Base-by-base conservation (phyloP, 1,140 invertebrate species). In the Drosophila oshimai region DNA sequence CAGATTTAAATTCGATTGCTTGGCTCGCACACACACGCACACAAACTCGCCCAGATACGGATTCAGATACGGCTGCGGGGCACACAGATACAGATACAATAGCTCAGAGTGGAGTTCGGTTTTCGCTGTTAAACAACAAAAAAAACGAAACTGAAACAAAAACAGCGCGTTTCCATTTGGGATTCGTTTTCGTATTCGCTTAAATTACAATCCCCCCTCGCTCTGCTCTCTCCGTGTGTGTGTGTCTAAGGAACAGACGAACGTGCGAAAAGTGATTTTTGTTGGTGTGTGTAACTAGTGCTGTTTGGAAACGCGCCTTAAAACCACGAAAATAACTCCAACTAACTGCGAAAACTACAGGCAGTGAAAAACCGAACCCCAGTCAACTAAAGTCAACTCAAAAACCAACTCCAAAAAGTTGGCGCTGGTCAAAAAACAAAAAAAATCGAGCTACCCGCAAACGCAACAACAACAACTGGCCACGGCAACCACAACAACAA, bases 71-170 rank as follows among this genome's bases (percentile, higher is more conserved):
- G 18, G 44, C 29, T 49, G 44, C 42, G 29, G n/a, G n/a, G n/a
- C 54, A 49, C 58, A 47, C 37, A 80, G 42, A 64, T 44, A 76
- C 24, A 62, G 28, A 37, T 17, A 61, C 37, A 44, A 54, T 58
- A 74, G 76, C 76, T 71, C 53, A 70, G 50, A 74, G 62, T 67
- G 50, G 57, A 83, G 68, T 71, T 61, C 68, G 41, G 37, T 53
- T 50, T 67, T 60, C 37, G n/a, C n/a, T 51, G 37, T 15, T 22
- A 26, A n/a, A 29, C 10, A 20, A 54, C 12, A 20, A 34, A 33
- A 34, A 22, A 0, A 31, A 5, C n/a, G 7, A 28, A 26, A 51
- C 17, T 20, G 26, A 20, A 7, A 53, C 26, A 33, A 62, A 67
- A 65, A 65, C 36, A 65, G 60, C 45, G 62, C 45, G 62, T 28